Evolutionary conservation across 1,140 invertebrate genomes (phyloP), one percentile per base, ranked within the genome.

Genomic region (Ylistrum balloti): DNA sequence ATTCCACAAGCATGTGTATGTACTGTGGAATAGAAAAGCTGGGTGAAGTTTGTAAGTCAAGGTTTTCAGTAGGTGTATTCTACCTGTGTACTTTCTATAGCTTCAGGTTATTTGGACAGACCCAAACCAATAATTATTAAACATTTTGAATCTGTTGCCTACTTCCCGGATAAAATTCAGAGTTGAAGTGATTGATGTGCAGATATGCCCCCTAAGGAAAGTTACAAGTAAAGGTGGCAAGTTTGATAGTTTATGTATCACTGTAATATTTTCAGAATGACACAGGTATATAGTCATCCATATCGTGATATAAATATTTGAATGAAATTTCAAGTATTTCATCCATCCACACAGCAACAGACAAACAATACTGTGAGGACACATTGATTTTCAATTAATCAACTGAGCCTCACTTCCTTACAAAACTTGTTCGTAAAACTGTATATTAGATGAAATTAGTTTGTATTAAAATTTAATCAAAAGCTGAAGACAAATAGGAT

Each of bases 61-160:
- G 56, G 56, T n/a, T 74, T 74, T 74, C 22, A 74, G 20, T 48
- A 1, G 22, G 45, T 48, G 45, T 74, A 74, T 74, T 74, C 56
- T 74, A 74, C 56, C 56, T 74, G 56, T 74, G 9, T 74, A 74
- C 17, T 5, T 17, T 48, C 11, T 17, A 28, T 28, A 74, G 22
- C 56, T 28, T 28, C 22, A 74, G 56, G 56, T 28, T 0, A 74
- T 28, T n/a, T 74, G 56, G 56, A 28, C 56, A 74, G 45, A 20
- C 7, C 45, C 20, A 56, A n/a, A n/a, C 56, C 56, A 74, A 74
- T 74, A 74, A 74, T 74, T 74, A 74, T 74, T 74, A 74, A 74
- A 74, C 56, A 74, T 74, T 74, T 74, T 74, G 56, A 74, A 74
- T 74, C 56, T 74, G 56, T 74, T 74, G 56, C 56, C 56, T 74